Percentiles rank a stretch among this genome's conserved stretches.
Conservation (phyloP, 2,888 invertebrate genomes). For the Drosophila prostipennis region DNA sequence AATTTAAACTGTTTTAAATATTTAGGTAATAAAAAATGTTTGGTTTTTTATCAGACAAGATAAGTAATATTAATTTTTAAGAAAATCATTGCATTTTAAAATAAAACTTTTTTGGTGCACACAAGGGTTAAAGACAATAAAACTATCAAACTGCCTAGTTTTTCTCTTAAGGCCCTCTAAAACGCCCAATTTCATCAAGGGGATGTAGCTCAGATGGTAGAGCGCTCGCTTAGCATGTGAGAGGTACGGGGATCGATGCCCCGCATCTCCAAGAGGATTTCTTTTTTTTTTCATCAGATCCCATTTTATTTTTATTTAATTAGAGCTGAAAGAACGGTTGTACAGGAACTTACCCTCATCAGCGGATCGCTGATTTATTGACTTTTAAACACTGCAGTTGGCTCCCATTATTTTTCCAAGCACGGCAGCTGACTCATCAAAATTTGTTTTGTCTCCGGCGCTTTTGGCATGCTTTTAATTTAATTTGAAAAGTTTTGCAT, state of each 20-base stretch:
- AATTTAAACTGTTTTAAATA: too few relatives aligned
- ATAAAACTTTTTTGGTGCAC: not conserved
- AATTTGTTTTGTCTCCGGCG: constrained; percentile 68
- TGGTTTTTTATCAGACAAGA: too few relatives aligned
- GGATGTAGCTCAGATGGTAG: constrained; percentile 80
- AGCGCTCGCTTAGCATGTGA: constrained; percentile 85
- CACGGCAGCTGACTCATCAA: constrained; percentile 77
- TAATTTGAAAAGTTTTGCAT: constrained; percentile 79
- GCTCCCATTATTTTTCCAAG: constrained; percentile 38
- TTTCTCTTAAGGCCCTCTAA: constrained; percentile 15
- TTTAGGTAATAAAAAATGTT: too few relatives aligned
- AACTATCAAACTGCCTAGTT: not conserved
- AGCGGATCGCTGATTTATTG: constrained; percentile 75
- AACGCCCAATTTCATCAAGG: not conserved
- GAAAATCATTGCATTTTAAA: not conserved
- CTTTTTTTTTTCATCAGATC: constrained; percentile 3
- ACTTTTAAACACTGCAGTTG: constrained; percentile 73
- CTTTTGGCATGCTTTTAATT: constrained; percentile 77
- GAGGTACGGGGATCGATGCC: constrained; percentile 85
- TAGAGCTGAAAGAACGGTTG: constrained; percentile 27
- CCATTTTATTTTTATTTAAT: constrained; percentile 55
- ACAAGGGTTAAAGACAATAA: not conserved
- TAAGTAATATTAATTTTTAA: too few relatives aligned
- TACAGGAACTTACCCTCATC: constrained; percentile 62
- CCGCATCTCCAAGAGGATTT: constrained; percentile 81